Base-by-base conservation (phyloP, 2,113 vertebrate species). In the Sula dactylatra region DNA sequence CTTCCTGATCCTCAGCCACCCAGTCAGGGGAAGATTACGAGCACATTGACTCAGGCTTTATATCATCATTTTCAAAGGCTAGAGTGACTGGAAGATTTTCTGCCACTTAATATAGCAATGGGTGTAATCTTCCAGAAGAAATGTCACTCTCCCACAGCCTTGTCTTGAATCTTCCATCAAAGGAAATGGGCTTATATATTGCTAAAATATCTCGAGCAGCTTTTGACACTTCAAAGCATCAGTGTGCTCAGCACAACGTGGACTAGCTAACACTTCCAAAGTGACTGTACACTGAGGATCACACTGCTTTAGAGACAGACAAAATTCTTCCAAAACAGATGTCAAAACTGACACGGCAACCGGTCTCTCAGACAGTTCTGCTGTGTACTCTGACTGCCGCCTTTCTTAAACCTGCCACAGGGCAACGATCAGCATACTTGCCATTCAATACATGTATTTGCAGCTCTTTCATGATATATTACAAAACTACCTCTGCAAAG, bases 121-220 rank as follows among this genome's bases (percentile, higher is more conserved):
- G 26, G 66, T 94, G 78, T 82, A 96, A 86, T 93, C 95, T 96
- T 96, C 80, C 93, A 96, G 94, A 88, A 93, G 64, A 96, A 96
- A 93, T 78, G 62, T 44, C 67, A 73, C 61, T 90, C 56, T 93
- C 78, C 83, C 54, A 40, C 74, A 84, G 76, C 54, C 56, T 82
- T 61, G 32, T 78, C 72, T 89, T 86, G 82, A 96, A 72, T 94
- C 40, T 73, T 36, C 79, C 10, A 15, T 93, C 54, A 79, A 89
- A 85, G 71, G 87, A 93, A 94, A 95, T 16, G 49, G 69, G 56
- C 49, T 82, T 74, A 81, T 50, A 52, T 54, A 73, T 82, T 76
- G 70, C 93, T 95, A 82, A 94, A 78, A 88, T 78, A 82, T 93
- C 93, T 88, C 18, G 14, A 83, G 79, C 78, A 88, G 79, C 69